phyloP scores from a whole-genome alignment of 92 coral and sea anemone species.

The Montipora capitata region DNA sequence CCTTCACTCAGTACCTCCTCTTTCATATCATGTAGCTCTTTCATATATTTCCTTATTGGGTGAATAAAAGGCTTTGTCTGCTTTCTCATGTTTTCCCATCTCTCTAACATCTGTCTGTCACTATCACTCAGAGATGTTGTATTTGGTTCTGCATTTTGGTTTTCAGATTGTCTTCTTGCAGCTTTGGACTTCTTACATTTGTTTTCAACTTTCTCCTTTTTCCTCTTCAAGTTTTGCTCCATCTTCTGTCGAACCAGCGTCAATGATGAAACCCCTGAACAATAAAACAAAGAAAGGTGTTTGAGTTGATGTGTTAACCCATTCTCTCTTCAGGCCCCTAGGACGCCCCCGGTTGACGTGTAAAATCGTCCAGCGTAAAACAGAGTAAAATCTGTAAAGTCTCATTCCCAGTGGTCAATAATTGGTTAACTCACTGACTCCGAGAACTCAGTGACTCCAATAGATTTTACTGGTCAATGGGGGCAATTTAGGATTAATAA shows the following conservation, averaged over 20 bases:
- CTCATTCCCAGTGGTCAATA: no score
- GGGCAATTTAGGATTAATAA: no score
- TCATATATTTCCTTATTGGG: slow-evolving; percentile 96
- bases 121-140: slow-evolving; percentile 83
- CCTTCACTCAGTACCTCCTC: slow-evolving; percentile 67
- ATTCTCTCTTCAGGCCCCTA: no score
- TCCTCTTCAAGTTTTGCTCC: slow-evolving; percentile 85
- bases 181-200: slow-evolving; percentile 77
- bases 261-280: slow-evolving; percentile 64
- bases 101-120: slow-evolving; percentile 88
- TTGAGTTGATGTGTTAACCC: no score
- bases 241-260: slow-evolving; percentile 79
- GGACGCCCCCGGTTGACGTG: no score
- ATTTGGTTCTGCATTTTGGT: slow-evolving; percentile 37
- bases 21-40: slow-evolving; percentile 82
- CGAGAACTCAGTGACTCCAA: no score
- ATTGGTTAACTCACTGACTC: no score
- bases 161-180: slow-evolving; percentile 60
- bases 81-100: slow-evolving; percentile 97
- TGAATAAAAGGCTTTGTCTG: slow-evolving; percentile 96
- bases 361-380: no score
- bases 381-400: no score
- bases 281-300: no score
- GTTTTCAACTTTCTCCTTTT: slow-evolving; percentile 74
- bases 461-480: no score